Percentiles rank a stretch among this genome's conserved stretches.
Conservation (phyloP, 2,797 vertebrate species). For the Leptatherina wallacei region DNA sequence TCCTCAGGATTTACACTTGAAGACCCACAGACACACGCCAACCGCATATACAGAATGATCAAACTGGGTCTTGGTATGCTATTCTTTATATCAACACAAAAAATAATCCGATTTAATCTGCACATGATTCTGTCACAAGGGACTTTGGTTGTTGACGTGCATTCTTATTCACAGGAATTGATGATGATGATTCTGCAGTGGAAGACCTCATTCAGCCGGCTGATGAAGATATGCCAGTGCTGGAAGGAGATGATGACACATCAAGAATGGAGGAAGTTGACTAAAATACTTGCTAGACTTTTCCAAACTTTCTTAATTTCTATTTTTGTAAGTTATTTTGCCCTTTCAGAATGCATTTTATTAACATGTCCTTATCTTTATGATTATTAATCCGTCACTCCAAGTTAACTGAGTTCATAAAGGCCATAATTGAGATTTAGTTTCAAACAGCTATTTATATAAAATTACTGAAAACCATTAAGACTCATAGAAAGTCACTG, state of each 20-base stretch:
- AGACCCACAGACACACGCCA: slow-evolving; percentile 95
- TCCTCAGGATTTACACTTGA: slow-evolving; percentile 96
- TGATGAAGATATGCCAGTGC: slow-evolving; percentile 86
- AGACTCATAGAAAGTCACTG: slow-evolving; percentile 49
- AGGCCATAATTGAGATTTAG: slow-evolving; percentile 40
- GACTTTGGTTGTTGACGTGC: neutral
- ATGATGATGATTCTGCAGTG: slow-evolving; percentile 82
- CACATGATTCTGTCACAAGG: neutral
- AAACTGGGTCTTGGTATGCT: slow-evolving; percentile 93
- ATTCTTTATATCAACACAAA: neutral
- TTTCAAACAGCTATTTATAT: slow-evolving; percentile 31
- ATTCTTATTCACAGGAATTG: slow-evolving; percentile 76
- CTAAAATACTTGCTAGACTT: slow-evolving; percentile 58
- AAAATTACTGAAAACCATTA: slow-evolving; percentile 47
- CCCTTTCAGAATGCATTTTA: slow-evolving; percentile 40
- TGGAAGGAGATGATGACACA: slow-evolving; percentile 86
- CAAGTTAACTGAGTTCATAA: slow-evolving; percentile 20
- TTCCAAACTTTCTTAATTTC: slow-evolving; percentile 37
- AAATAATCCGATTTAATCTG: neutral
- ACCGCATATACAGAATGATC: slow-evolving; percentile 98
- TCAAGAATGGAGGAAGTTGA: slow-evolving; percentile 90
- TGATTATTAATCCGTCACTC: slow-evolving; percentile 17
- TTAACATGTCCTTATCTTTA: slow-evolving; percentile 30
- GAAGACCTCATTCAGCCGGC: slow-evolving; percentile 81
- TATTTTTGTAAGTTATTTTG: slow-evolving; percentile 64